A percentile compares a stretch with the other conserved stretches of the same genome.
Conservation (phyloP, 2,113 vertebrate species). For the Morone chrysops region DNA sequence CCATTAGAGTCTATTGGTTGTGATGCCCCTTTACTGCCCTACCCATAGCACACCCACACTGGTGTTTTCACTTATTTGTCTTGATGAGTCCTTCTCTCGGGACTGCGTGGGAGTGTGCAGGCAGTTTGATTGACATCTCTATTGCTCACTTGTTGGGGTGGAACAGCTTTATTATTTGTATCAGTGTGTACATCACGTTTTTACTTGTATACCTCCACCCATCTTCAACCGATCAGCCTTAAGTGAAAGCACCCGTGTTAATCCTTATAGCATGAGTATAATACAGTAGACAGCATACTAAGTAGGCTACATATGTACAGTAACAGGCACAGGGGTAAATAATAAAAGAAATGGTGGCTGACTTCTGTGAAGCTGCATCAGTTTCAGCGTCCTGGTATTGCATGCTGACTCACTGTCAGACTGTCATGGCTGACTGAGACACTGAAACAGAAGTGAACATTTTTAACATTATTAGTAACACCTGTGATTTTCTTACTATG, state of each 20-base stretch:
- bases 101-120: not conserved
- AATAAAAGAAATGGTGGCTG: not conserved
- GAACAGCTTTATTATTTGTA: not conserved
- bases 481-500: not conserved
- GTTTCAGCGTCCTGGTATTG: not conserved
- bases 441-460: not conserved
- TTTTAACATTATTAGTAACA: not conserved
- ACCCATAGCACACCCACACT: not conserved
- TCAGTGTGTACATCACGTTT: not conserved
- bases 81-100: constrained; percentile 11
- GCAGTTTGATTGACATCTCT: constrained; percentile 24
- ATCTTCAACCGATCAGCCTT: not conserved
- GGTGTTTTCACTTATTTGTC: constrained; percentile 3
- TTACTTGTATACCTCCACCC: not conserved
- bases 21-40: not conserved
- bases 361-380: not conserved
- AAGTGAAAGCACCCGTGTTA: not conserved
- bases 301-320: not conserved
- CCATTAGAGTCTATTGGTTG: not conserved
- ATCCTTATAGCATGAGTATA: not conserved
- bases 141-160: not conserved
- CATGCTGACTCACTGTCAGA: not conserved
- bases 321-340: not conserved
- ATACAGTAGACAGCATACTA: no score
- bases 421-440: not conserved